Conservation (phyloP, 1,140 invertebrate species). For the Heliconius nattereri region DNA sequence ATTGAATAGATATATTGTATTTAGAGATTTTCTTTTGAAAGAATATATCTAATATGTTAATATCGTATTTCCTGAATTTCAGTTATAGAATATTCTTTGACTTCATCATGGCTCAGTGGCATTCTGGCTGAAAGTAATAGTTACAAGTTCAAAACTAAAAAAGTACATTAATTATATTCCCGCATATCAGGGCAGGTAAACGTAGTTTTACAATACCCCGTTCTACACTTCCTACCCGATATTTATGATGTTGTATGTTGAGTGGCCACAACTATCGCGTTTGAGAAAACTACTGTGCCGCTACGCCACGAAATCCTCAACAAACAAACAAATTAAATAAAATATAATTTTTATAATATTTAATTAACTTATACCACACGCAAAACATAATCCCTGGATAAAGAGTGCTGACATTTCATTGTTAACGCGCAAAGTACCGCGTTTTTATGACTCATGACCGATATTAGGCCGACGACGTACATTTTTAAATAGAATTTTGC, state of each 20-base stretch:
- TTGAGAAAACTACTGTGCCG: no score
- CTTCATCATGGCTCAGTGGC: no score
- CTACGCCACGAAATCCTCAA: no score
- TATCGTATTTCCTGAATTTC: no score
- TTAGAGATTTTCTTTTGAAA: not conserved
- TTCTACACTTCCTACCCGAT: not conserved
- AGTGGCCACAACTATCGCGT: no score
- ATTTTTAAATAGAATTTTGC: constrained; percentile 9
- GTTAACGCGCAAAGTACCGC: constrained; percentile 22
- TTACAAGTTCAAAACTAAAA: not conserved
- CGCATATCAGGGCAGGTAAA: no score
- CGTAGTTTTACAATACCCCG: not conserved
- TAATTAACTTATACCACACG: constrained; percentile 19
- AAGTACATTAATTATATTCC: no score
- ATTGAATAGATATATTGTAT: not conserved
- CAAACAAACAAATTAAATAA: not conserved
- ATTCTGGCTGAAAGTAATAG: no score
- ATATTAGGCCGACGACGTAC: constrained; percentile 1
- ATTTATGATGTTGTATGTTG: no score
- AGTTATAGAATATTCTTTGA: no score
- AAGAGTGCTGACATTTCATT: constrained; percentile 30
- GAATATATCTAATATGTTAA: not conserved
- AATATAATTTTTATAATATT: not conserved
- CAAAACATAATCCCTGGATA: constrained; percentile 24
- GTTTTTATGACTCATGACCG: constrained; percentile 11